Evolutionary conservation across 1,140 invertebrate genomes (phyloP), one percentile per base, ranked within the genome.

Genomic region (Microplitis mediator): DNA sequence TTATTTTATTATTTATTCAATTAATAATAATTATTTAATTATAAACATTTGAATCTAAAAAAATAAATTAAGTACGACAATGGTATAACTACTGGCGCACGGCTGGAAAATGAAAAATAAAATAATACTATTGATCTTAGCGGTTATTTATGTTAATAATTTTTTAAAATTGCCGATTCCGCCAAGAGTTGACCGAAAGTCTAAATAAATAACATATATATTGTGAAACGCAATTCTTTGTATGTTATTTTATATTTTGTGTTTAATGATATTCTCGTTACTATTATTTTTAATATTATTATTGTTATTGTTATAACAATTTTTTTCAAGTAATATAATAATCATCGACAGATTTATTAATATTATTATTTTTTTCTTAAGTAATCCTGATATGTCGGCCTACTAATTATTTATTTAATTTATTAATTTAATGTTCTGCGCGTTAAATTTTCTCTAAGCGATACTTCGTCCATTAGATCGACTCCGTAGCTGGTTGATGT

Each of bases 401-500:
- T 73, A 81, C 74, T 75, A 81, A 76, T 78, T 80, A 45, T 45
- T 45, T 45, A 45, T 9, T 45, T 45, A 45, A 9, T 45, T 45
- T 9, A 9, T 45, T 45, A 45, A 8, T 80, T 65, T 80, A 79
- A 14, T 78, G 78, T 56, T 80, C 23, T 79, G 23, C 78, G 77
- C 50, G 80, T 77, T 52, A 69, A 61, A 70, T 81, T 71, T 39
- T 45, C 76, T 9, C 39, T 45, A 75, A 73, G 78, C 80, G 58
- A 78, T 75, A 80, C 67, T 45, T 80, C 78, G 56, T 84, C 83
- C 51, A 81, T 81, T 69, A 85, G 72, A 76, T 84, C 83, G n/a
- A 85, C 80, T 62, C 80, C 83, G 66, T 85, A 84, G 72, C 79
- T 81, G 65, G 79, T 80, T 64, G 84, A 84, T 45, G 82, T 84